Base-by-base conservation (phyloP, 2,113 vertebrate species). In the Callopanchax toddi region DNA sequence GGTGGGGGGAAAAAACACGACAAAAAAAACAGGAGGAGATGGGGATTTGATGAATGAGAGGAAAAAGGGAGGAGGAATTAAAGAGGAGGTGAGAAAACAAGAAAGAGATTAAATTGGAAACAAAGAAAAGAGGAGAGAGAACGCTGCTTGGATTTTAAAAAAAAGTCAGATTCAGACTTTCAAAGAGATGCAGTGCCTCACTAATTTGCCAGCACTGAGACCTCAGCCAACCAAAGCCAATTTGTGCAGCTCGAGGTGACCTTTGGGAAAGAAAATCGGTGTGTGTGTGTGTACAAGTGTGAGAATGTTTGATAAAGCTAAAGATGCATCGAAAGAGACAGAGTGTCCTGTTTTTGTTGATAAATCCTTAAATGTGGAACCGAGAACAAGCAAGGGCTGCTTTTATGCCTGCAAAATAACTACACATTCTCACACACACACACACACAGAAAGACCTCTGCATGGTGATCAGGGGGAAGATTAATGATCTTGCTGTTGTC, bases 231-330 rank as follows among this genome's bases (percentile, higher is more conserved):
- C 67, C 71, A 57, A 67, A 82, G 73, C 76, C 79, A 85, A 87
- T 89, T 74, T 83, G 76, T 76, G 79, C 68, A 59, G 84, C 71
- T 79, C 67, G 81, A 84, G 71, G 74, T 87, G 79, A 87, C 84
- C 78, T 77, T 7, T 15, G 71, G 75, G 86, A 62, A 66, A 34
- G 74, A 13, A 51, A 60, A 78, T 74, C 39, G 29, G 53, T 49
- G 39, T 0, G 34, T 71, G 63, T 71, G 58, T 65, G 61, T 26
- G 60, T 56, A 44, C 26, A 23, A 45, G 50, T 58, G 53, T 16
- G 29, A 36, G 55, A 51, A 52, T 73, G 11, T 43, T 61, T 58
- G 57, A 55, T 51, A 59, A 4, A 22, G 26, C 16, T 5, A 54
- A 22, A 42, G 42, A 76, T 45, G 58, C 17, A 42, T 20, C 29